These are phyloP conservation scores for Ammodytes dubius DNA, from an alignment of 2,113 vertebrate genomes.

Conservation along the genomic window DNA sequence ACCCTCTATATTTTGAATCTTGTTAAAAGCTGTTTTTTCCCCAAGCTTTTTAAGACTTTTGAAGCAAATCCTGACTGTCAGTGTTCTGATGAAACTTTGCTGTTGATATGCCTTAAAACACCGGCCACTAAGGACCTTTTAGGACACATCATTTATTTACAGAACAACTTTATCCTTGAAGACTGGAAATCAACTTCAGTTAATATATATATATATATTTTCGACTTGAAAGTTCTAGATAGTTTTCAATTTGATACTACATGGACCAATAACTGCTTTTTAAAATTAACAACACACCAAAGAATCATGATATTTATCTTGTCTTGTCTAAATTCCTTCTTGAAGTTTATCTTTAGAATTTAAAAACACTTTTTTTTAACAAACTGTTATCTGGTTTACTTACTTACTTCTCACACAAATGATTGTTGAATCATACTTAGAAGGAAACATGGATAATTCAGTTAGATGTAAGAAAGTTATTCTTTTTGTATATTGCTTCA, in stretches of 20 bases:
- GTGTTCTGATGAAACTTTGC: conserved; percentile 4
- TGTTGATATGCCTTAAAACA: too few species aligned
- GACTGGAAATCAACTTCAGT: neutral
- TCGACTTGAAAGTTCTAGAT: neutral
- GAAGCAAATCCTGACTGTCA: neutral
- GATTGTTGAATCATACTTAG: neutral
- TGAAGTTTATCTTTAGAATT: neutral
- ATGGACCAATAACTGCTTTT: neutral
- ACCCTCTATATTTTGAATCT: neutral
- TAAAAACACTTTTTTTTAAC: too few species aligned
- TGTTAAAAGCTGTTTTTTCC: neutral
- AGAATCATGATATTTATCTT: neutral
- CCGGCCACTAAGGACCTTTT: neutral
- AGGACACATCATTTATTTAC: conserved; percentile 35
- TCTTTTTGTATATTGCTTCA: too few species aligned
- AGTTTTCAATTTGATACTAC: neutral
- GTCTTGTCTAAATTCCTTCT: neutral
- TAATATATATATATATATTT: conserved; percentile 1
- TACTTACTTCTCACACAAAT: neutral
- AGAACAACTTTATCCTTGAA: conserved; percentile 2
- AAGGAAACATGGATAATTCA: neutral
- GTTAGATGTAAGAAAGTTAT: too few species aligned
- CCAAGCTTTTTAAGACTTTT: neutral
- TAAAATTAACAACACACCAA: neutral
- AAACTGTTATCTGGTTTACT: neutral